Conservation (phyloP, 2,797 vertebrate species). For the Nannoperca obscura region DNA sequence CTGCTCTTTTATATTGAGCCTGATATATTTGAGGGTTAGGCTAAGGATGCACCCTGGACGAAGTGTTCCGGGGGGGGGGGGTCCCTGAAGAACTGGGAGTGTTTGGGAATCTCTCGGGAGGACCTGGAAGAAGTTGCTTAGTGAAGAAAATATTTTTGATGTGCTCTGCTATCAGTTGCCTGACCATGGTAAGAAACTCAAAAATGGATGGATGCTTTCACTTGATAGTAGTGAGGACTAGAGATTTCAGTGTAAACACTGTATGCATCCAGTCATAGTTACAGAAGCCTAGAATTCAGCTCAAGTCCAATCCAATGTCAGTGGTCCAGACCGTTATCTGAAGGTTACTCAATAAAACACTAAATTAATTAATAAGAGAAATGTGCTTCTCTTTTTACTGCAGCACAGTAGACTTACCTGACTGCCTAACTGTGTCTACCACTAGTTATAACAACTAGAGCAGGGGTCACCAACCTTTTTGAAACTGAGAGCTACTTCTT, state of each 20-base stretch:
- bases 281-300: neutral
- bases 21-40: slow-evolving; percentile 16
- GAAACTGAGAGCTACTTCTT: too few species aligned
- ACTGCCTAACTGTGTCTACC: neutral
- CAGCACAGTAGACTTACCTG: neutral
- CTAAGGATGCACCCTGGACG: neutral
- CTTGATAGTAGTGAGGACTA: neutral
- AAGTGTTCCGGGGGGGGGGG: slow-evolving; percentile 1
- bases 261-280: neutral
- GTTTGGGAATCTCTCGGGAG: slow-evolving; percentile 12
- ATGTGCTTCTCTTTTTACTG: neutral
- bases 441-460: neutral
- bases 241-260: slow-evolving; percentile 5
- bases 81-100: slow-evolving; percentile 1
- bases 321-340: neutral
- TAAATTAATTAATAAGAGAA: neutral
- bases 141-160: neutral
- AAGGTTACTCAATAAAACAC: neutral
- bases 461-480: too few species aligned
- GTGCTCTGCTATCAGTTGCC: neutral
- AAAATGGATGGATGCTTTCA: neutral
- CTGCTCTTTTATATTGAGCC: slow-evolving; percentile 24
- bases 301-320: neutral
- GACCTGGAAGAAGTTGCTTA: neutral
- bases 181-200: neutral